Conservation (phyloP, 2,888 invertebrate species). For the Lasius fuliginosus region DNA sequence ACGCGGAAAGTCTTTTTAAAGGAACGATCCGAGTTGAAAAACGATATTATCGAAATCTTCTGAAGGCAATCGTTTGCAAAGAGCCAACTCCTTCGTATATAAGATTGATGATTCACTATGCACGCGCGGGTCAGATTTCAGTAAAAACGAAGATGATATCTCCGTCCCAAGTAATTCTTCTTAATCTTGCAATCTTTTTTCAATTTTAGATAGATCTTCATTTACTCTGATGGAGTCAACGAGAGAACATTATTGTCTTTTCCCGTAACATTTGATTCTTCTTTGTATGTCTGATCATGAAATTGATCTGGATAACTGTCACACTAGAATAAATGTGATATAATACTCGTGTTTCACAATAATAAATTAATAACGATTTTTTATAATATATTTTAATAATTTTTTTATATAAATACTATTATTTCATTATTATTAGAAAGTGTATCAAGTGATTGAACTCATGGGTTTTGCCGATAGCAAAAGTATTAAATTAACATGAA, state of each 20-base stretch:
- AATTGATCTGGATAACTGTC: neutral
- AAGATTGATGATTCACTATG: constrained; percentile 11
- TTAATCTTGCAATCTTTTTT: constrained; percentile 30
- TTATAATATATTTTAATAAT: neutral
- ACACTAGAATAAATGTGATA: neutral
- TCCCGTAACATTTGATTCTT: constrained; percentile 7
- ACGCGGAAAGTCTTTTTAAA: neutral
- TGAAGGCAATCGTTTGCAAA: constrained; percentile 4
- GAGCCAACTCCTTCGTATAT: neutral
- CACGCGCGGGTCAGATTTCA: neutral
- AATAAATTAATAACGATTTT: neutral
- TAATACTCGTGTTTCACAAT: neutral
- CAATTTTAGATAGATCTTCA: constrained; percentile 21
- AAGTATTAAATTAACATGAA: no score
- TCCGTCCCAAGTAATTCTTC: constrained; percentile 20
- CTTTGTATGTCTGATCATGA: neutral
- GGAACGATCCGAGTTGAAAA: neutral
- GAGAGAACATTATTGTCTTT: neutral
- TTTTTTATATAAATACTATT: neutral
- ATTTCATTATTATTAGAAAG: neutral
- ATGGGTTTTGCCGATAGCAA: no score
- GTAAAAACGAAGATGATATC: constrained; percentile 17
- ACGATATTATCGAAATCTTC: neutral
- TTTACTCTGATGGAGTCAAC: neutral
- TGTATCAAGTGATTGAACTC: neutral